Base-by-base conservation (phyloP, 2,888 invertebrate species). In the Oegoconia quadripuncta region DNA sequence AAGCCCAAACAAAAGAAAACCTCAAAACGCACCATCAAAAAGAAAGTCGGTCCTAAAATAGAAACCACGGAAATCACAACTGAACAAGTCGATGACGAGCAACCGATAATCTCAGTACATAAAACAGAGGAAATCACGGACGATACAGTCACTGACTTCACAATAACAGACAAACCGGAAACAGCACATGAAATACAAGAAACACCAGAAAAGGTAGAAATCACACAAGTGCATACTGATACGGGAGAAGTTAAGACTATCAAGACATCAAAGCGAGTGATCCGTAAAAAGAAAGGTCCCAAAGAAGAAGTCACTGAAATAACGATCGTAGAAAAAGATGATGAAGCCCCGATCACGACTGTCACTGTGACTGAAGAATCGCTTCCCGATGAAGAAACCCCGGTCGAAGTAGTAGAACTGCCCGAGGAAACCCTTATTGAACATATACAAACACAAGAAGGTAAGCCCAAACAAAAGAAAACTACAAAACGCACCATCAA, bases 11-110 rank as follows among this genome's bases (percentile, higher is more conserved):
- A 46, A 6, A 51, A 42, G 20, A 54, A 44, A 32, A 40, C 59
- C 12, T 56, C 46, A 0, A 59, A 51, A 9, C 75, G 78, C 39
- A 60, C 77, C 1, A 86, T 89, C n/a, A 87, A 82, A 52, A 87
- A 63, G 39, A 60, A 56, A 11, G 49, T 52, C 28, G 64, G 64
- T 46, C 40, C 63, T 12, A 48, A 57, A 52, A 40, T 68, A 37
- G 47, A 60, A 59, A 62, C 58, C 3, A 69, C 87, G 3, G 38
- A 74, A 39, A 54, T 75, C 58, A 57, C 45, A n/a, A 68, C 84
- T 1, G 46, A 74, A 45, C 79, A 86, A 54, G 82, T 86, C 58
- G 78, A 81, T 44, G 78, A 82, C 27, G 78, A 73, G 54, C 52
- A 76, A 67, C 65, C 87, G 49, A 55, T 81, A 56, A 62, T 75